These are phyloP conservation scores for Trematomus bernacchii DNA, from an alignment of 2,797 vertebrate genomes.

Conservation along the genomic window DNA sequence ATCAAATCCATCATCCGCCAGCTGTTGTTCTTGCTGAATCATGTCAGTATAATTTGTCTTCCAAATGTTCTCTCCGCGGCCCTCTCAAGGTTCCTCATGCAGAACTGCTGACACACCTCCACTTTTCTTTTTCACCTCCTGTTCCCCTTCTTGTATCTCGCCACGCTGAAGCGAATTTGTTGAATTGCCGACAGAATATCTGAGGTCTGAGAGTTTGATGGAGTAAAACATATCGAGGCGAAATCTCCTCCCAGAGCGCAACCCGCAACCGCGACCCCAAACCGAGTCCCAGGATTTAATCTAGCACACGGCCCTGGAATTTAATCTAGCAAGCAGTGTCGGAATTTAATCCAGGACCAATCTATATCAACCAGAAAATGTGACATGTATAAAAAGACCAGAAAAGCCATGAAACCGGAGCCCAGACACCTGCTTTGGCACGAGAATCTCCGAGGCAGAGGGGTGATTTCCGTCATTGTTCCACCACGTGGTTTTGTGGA, in stretches of 20 bases:
- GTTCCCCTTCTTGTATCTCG: slow-evolving; percentile 57
- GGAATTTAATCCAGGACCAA: slow-evolving; percentile 65
- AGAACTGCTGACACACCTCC: slow-evolving; percentile 70
- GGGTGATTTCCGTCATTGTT: slow-evolving; percentile 50
- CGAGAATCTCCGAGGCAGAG: background rate
- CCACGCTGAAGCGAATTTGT: slow-evolving; percentile 40
- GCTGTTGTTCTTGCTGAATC: slow-evolving; percentile 71
- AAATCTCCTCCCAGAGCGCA: slow-evolving; percentile 51
- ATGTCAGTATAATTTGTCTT: slow-evolving; percentile 71
- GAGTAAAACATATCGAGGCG: slow-evolving; percentile 47
- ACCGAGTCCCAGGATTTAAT: slow-evolving; percentile 60
- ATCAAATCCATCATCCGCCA: slow-evolving; percentile 70
- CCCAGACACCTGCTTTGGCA: slow-evolving; percentile 79
- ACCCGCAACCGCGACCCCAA: slow-evolving; percentile 60
- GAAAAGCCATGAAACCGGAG: slow-evolving; percentile 66
- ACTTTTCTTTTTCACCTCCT: slow-evolving; percentile 12
- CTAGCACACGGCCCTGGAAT: slow-evolving; percentile 53
- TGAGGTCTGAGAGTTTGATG: slow-evolving; percentile 38
- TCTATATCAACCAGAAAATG: slow-evolving; percentile 68
- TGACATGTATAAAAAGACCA: slow-evolving; percentile 61
- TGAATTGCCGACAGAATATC: slow-evolving; percentile 41
- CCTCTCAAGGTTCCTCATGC: slow-evolving; percentile 63
- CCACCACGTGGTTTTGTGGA: slow-evolving; percentile 59
- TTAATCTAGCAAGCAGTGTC: slow-evolving; percentile 61
- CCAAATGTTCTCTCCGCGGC: slow-evolving; percentile 47